Evolutionary conservation across 2,113 vertebrate genomes (phyloP), one percentile per base, ranked within the genome.

Genomic region (Passerina amoena): DNA sequence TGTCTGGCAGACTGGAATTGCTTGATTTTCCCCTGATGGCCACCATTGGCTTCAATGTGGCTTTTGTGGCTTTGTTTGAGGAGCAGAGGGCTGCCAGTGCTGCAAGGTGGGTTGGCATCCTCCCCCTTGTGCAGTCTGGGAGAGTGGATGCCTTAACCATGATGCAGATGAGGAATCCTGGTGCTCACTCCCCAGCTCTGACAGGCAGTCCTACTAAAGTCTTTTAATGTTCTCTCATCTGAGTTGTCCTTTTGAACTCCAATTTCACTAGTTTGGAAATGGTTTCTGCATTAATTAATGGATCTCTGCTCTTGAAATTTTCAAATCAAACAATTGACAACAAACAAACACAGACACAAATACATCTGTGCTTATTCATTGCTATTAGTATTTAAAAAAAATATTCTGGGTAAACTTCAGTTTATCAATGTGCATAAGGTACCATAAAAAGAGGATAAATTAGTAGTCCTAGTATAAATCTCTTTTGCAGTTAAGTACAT

Each of bases 11-110:
- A 50, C 38, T 37, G 44, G n/a, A 9, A 5, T 88, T 28, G 22
- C 84, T 90, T 86, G 75, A 40, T 91, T 95, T 94, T 73, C n/a
- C 76, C 28, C 48, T 63, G 59, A 33, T 91, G 71, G 50, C 84
- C 78, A 3, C 25, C 14, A 33, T 21, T 68, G 35, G 33, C 70
- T 63, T 88, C 71, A 70, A n/a, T 47, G 40, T 65, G 1, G 0
- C 19, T 92, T 86, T 47, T 88, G 33, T 73, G 65, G 35, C 91
- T 79, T 76, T 37, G 6, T 60, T 91, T 73, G 47, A 93, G 79
- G 45, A 87, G 54, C 38, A 82, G 71, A 66, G 42, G 48, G 61
- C 38, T 64, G 38, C 27, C 35, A 61, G 59, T 33, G 42, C 77
- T 87, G 35, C 0, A 0, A 2, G 3, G 14, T 65, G 71, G 5